These are phyloP conservation scores for Ochropleura plecta DNA, from an alignment of 2,888 invertebrate species.

Conservation along the genomic window DNA sequence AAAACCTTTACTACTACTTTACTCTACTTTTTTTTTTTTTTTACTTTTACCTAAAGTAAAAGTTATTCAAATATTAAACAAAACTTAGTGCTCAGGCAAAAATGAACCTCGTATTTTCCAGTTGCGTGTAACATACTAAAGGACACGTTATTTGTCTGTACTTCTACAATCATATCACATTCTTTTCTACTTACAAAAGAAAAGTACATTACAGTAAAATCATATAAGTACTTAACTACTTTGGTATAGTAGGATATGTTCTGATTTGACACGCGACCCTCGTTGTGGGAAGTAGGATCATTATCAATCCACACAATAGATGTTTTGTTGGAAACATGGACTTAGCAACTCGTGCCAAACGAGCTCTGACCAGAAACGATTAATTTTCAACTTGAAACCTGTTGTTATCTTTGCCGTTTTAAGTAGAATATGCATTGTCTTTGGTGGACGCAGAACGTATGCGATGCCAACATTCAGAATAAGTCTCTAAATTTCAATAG, in stretches of 20 bases:
- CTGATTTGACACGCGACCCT: conserved; percentile 72
- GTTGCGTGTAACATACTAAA: not conserved
- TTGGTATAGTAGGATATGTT: conserved; percentile 35
- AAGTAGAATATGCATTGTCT: conserved; percentile 52
- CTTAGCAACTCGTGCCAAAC: conserved; percentile 57
- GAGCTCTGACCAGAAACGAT: conserved; percentile 69
- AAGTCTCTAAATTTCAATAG: not conserved
- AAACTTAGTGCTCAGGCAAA: not conserved
- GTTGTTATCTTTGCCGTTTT: conserved; percentile 64
- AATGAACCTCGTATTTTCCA: not conserved
- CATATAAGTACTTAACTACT: conserved; percentile 5
- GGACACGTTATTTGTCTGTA: not conserved
- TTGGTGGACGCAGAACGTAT: conserved; percentile 15
- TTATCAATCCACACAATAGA: conserved; percentile 72
- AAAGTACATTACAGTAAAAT: conserved; percentile 8
- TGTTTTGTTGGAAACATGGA: conserved; percentile 69
- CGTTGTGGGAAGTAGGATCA: conserved; percentile 68
- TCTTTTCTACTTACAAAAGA: not conserved
- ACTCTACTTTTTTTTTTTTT: too few species aligned
- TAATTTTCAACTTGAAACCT: conserved; percentile 66
- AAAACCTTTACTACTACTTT: too few species aligned
- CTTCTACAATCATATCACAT: too few species aligned
- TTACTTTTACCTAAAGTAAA: too few species aligned
- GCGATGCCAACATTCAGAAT: conserved; percentile 23
- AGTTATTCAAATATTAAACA: not conserved